Base-by-base conservation (phyloP, 2,113 vertebrate genomes). In the Leptobrachium leishanense region DNA sequence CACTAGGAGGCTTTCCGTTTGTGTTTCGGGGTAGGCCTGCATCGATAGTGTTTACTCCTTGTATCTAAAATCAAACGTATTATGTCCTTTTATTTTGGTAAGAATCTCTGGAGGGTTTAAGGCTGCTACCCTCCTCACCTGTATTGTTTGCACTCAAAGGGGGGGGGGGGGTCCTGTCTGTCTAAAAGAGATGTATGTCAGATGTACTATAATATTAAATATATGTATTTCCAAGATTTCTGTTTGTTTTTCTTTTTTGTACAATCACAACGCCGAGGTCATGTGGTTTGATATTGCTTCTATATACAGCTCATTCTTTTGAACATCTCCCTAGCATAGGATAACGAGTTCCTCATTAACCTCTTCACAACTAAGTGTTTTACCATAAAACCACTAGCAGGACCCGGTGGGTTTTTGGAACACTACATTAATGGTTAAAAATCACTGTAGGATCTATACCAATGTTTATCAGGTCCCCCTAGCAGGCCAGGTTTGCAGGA, bases 201-300 rank as follows among this genome's bases (percentile, higher is more conserved):
- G 57, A 13, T 79, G 72, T 81, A 81, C 9, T 74, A 81, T 81
- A 81, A 68, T 7, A 74, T 68, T 57, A 80, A 80, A 73, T 68
- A 6, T 74, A 81, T 74, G 78, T 81, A 74, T 81, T 81, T 81
- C 53, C 71, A 81, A 68, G 41, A 62, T 5, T 3, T 41, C 8
- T 39, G 5, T 13, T 5, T 54, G 2, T 72, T 43, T 67, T 44
- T 53, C 9, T 77, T 7, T 43, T 41, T 75, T 2, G 15, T 59
- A 59, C 9, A 59, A 31, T 31, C 20, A 31, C 20, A 31, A 31
- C 20, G 20, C 20, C 20, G 20, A 31, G 20, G 20, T 31, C 20
- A 31, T 31, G 20, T 31, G 20, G 1, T 31, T 31, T 31, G 0
- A 31, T 31, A 31, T 31, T 31, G 1, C 20, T 31, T 31, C 20